phyloP scores from a whole-genome alignment of 2,113 vertebrate genomes.

The Ivindomyrus marchei region DNA sequence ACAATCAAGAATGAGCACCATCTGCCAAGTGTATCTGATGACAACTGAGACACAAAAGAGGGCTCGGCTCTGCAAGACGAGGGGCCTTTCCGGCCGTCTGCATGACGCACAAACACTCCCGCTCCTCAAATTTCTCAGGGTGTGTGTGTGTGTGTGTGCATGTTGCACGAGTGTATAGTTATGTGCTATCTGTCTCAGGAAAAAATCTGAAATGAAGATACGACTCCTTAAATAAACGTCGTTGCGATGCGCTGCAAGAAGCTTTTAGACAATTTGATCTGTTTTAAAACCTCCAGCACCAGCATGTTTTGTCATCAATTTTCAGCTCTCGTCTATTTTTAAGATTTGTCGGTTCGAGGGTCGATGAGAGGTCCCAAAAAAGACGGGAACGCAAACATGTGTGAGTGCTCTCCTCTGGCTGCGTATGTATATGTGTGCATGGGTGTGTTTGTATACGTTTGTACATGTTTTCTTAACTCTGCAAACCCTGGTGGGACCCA shows the following conservation, averaged over 20 bases:
- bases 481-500: background rate
- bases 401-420: background rate
- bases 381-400: background rate
- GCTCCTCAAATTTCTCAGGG: background rate
- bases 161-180: background rate
- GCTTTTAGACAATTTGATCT: background rate
- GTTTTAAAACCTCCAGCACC: background rate
- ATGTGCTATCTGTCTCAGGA: background rate
- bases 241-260: background rate
- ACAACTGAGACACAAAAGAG: background rate
- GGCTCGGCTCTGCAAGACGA: background rate
- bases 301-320: background rate
- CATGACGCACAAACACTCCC: background rate
- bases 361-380: background rate
- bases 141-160: background rate
- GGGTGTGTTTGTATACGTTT: background rate
- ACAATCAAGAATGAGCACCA: background rate
- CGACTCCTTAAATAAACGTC: background rate
- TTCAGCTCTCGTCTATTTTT: background rate
- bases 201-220: background rate
- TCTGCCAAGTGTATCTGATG: conserved; percentile 13
- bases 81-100: background rate
- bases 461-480: background rate
- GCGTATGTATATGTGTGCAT: background rate
- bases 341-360: background rate